These are phyloP conservation scores for Campaea margaritaria DNA, from an alignment of 2,888 invertebrate species.

Conservation along the genomic window DNA sequence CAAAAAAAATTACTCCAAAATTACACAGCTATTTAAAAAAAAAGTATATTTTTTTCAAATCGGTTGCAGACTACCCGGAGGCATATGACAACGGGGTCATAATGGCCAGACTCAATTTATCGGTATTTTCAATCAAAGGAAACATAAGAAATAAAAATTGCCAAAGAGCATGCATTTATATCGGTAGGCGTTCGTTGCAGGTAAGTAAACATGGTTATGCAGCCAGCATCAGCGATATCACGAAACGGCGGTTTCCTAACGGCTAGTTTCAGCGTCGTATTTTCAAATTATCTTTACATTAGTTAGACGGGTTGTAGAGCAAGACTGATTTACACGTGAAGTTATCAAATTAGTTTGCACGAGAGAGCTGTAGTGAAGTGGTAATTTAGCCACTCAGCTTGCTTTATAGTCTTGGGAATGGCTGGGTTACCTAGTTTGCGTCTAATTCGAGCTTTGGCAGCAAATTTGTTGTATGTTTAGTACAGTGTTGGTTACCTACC, in stretches of 20 bases:
- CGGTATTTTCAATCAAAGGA: too few relatives aligned
- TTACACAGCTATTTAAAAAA: too few relatives aligned
- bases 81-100: too few relatives aligned
- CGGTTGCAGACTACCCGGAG: too few relatives aligned
- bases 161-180: too few relatives aligned
- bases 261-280: slow-evolving; percentile 35
- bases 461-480: background rate
- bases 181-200: too few relatives aligned
- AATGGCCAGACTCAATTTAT: too few relatives aligned
- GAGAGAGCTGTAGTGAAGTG: slow-evolving; percentile 13
- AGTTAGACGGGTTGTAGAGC: slow-evolving; percentile 19
- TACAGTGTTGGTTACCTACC: too few relatives aligned
- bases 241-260: slow-evolving; percentile 32
- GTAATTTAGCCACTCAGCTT: slow-evolving; percentile 16
- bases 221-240: slow-evolving; percentile 1
- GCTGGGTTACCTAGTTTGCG: slow-evolving; percentile 13
- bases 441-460: slow-evolving; percentile 9
- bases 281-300: slow-evolving; percentile 37
- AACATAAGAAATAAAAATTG: too few relatives aligned
- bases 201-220: background rate
- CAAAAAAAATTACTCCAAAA: too few relatives aligned
- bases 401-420: slow-evolving; percentile 22
- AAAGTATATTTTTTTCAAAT: too few relatives aligned
- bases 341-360: slow-evolving; percentile 25
- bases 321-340: slow-evolving; percentile 21